phyloP scores from a whole-genome alignment of 2,888 invertebrate species.

The Drosophila kuntzei region DNA sequence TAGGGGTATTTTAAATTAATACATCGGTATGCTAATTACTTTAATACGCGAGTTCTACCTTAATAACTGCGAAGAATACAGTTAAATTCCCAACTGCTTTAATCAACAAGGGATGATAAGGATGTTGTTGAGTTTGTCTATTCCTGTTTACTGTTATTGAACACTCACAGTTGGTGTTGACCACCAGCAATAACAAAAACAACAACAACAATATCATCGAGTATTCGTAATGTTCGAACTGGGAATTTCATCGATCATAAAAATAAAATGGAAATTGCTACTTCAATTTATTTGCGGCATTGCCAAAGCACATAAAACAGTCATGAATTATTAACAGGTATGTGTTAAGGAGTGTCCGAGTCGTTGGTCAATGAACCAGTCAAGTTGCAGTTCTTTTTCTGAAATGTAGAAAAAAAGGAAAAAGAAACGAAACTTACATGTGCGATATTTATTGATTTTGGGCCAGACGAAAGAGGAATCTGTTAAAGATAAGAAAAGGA shows the following conservation, averaged over 20 bases:
- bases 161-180: slow-evolving; percentile 50
- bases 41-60: background rate
- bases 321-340: slow-evolving; percentile 77
- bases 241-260: slow-evolving; percentile 85
- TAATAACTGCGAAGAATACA: background rate
- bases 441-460: slow-evolving; percentile 23
- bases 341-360: slow-evolving; percentile 54
- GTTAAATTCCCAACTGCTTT: background rate
- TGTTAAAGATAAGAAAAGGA: background rate
- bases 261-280: slow-evolving; percentile 81
- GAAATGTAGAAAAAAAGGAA: background rate
- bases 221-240: slow-evolving; percentile 74
- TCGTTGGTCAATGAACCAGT: slow-evolving; percentile 46
- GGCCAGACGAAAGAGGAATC: background rate
- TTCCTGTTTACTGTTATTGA: slow-evolving; percentile 58
- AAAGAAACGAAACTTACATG: slow-evolving; percentile 1
- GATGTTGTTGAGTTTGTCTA: slow-evolving; percentile 20
- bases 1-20: background rate
- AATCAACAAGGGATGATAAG: slow-evolving; percentile 32
- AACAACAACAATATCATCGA: slow-evolving; percentile 17
- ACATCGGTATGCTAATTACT: slow-evolving; percentile 8
- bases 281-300: slow-evolving; percentile 78
- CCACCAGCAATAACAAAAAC: slow-evolving; percentile 22
- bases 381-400: slow-evolving; percentile 11
- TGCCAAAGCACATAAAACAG: slow-evolving; percentile 63